Conservation (phyloP, 1,140 invertebrate species). For the Aphelenchoides besseyi region DNA sequence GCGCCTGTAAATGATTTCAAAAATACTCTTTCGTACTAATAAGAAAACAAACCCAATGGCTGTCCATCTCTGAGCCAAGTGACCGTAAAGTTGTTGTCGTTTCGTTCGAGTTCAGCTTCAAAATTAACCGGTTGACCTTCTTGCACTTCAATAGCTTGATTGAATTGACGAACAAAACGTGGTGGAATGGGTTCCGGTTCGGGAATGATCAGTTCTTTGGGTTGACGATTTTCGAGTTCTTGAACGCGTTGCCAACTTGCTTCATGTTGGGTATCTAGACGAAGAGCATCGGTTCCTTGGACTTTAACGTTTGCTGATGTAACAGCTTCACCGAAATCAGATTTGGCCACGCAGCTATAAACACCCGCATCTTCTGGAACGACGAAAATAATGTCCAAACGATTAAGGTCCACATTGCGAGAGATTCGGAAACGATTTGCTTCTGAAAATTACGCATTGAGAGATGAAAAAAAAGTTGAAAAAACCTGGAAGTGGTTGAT, state of each 20-base stretch:
- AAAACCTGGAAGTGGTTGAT: constrained; percentile 25
- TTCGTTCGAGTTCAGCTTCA: constrained; percentile 88
- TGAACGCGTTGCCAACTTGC: constrained; percentile 75
- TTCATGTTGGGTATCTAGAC: constrained; percentile 79
- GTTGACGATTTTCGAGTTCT: constrained; percentile 77
- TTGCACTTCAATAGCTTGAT: constrained; percentile 22
- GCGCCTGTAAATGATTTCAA: constrained; percentile 64
- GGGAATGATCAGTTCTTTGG: constrained; percentile 66
- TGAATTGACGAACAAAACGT: constrained; percentile 69
- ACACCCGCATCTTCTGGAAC: constrained; percentile 89
- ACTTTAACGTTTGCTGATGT: constrained; percentile 84
- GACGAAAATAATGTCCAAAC: constrained; percentile 86
- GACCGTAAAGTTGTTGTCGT: constrained; percentile 83
- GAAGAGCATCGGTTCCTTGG: constrained; percentile 74
- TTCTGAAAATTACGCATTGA: too few relatives aligned
- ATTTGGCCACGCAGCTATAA: constrained; percentile 88
- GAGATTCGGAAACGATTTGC: constrained; percentile 90
- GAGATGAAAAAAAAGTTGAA: too few relatives aligned
- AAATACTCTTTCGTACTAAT: constrained; percentile 87
- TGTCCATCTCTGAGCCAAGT: constrained; percentile 90
- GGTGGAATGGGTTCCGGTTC: constrained; percentile 68
- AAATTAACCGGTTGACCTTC: constrained; percentile 88
- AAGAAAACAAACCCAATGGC: constrained; percentile 78
- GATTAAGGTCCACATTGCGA: constrained; percentile 95
- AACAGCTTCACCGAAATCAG: constrained; percentile 82